Evolutionary conservation across 2,113 vertebrate species (phyloP), one percentile per base, ranked within the genome.

Genomic region (Peromyscus maniculatus): DNA sequence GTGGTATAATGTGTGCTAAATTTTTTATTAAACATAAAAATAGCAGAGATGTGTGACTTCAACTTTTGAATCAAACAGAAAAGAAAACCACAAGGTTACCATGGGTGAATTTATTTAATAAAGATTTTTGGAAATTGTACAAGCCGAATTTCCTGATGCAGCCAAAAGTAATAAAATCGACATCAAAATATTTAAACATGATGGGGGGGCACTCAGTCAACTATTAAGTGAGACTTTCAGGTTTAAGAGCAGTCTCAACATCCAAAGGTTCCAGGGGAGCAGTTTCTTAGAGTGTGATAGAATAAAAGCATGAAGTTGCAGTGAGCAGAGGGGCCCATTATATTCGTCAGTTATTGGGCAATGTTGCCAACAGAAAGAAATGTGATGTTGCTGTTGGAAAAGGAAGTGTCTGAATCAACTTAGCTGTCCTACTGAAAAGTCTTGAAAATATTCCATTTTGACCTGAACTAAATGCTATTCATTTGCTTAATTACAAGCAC

Each of bases 321-420:
- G 71, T 64, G 78, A 57, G 62, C 95, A 97, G 84, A 96, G 93
- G 91, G 91, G 97, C 94, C 96, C 93, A 75, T 95, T 97, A 95
- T 10, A 96, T 43, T 24, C 87, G 91, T 66, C 91, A 97, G 90
- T 74, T 52, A 31, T 84, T 96, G 97, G 92, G 93, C 75, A 96
- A 52, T 82, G 94, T 31, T 98, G 95, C 78, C 95, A 98, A 95
- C 55, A 97, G 89, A 98, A 97, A 97, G 96, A 97, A 95, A 97
- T 84, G 87, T 91, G 59, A 96, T 97, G 94, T 98, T 97, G 96
- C 96, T 96, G 59, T 91, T 95, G 86, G 97, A 96, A 93, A 95
- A 87, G 55, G 46, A 82, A 93, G 86, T 26, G 26, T 96, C 97
- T 62, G 87, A 87, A 92, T 91, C 91, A 92, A 89, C 26, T 91